Base-by-base conservation (phyloP, 2,797 vertebrate genomes). In the Thamnophis elegans region DNA sequence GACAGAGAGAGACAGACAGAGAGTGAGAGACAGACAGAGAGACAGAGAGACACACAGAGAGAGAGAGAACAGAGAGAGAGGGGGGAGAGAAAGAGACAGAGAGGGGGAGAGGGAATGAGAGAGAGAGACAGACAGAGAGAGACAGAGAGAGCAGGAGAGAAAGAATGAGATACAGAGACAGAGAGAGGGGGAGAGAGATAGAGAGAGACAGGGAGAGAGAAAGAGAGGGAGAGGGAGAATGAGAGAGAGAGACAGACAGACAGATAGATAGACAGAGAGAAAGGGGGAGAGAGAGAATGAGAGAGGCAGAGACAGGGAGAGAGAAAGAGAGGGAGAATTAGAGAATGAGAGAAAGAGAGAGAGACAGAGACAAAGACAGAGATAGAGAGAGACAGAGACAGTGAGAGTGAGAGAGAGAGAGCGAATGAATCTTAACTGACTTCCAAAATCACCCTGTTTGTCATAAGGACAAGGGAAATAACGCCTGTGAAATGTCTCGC, bases 401-500 rank as follows among this genome's bases (percentile, higher is more conserved):
- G 4, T 22, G 12, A n/a, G 36, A 8, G 58, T 12, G 14, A 8
- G 10, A 10, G 55, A 4, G 56, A 28, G 2, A 47, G 7, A 51
- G 36, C 3, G 22, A 55, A n/a, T n/a, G 7, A 90, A 55, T 68
- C 60, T 78, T 58, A 55, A 87, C 82, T 60, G 85, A 86, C 59
- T 62, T 87, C 25, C 56, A 62, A 85, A 85, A 90, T 90, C 87
- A 87, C 87, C 60, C 51, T 87, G 36, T 58, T 90, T 87, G 82
- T 89, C 68, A 26, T 86, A 36, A 73, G 32, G 89, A 58, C 89
- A 73, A 87, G 89, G 78, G 56, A 58, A 85, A 56, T 73, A 90
- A 90, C 73, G 28, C 11, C 68, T 87, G 82, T 58, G 73, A 90
- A 92, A 90, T 89, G 87, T 42, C 92, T 90, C 32, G 82, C 88